Evolutionary conservation across 2,113 vertebrate genomes (phyloP), one percentile per base, ranked within the genome.

Genomic region (Dipodomys spectabilis): DNA sequence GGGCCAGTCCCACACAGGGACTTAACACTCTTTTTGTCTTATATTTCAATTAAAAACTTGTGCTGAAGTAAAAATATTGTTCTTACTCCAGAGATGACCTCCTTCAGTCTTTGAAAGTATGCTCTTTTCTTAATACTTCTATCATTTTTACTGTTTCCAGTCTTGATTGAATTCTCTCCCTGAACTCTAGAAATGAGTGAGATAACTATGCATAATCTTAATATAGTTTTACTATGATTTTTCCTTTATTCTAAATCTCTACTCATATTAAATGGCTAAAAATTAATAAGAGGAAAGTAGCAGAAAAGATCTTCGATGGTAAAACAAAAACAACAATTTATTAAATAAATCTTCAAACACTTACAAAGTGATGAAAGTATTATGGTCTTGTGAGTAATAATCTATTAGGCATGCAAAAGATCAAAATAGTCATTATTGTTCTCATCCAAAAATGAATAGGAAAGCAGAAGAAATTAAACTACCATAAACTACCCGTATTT

Each of bases 391-490:
- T 93, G 67, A 86, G 4, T 19, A 88, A 77, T 86, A 88, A 80
- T 11, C 35, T 64, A 71, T 5, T 65, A 88, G 16, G 57, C 83
- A 93, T 94, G 15, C 2, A 65, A 90, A 94, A 90, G 23, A 91
- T 75, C 27, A 92, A 72, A 85, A 69, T 22, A 71, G 1, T 86
- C 67, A 94, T 92, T 95, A 75, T 81, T 87, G 81, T 64, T 95
- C 78, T 71, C 30, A 89, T 81, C 25, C 73, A 65, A 72, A 86
- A 95, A 80, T 82, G 44, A 92, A 90, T 69, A 57, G 6, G 23
- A 72, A 95, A 93, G 30, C 23, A 71, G 23, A 92, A 86, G 62
- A 95, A 92, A 95, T 94, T 77, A 93, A 82, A 77, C 49, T 64
- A 79, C 27, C n/a, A 15, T 84, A 79, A 92, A 73, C 73, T 35